Evolutionary conservation across 2,797 vertebrate species (phyloP).

Genomic region (Takifugu rubripes): DNA sequence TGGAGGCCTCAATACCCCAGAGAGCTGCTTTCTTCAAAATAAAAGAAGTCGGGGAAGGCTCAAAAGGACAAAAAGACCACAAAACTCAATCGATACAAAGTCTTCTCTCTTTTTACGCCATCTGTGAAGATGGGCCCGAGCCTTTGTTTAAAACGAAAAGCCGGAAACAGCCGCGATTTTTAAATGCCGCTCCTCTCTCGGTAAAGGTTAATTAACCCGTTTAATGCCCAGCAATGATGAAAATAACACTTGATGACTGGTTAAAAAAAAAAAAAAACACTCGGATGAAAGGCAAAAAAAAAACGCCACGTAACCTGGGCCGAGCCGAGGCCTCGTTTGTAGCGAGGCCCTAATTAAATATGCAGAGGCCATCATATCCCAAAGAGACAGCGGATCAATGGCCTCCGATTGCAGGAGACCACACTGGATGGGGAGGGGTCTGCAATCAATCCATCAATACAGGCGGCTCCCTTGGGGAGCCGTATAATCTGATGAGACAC

Average conservation of each 20-base stretch:
- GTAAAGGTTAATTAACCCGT: too few relatives aligned
- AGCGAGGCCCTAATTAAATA: constrained; percentile 65
- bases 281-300: background rate
- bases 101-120: constrained; percentile 4
- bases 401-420: constrained; percentile 52
- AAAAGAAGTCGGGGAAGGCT: constrained; percentile 5
- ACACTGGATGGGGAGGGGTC: constrained; percentile 57
- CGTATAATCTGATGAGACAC: constrained; percentile 68
- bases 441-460: constrained; percentile 76
- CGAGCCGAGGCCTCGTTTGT: constrained; percentile 30
- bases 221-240: too few relatives aligned
- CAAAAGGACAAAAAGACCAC: constrained; percentile 13
- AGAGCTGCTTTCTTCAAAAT: constrained; percentile 30
- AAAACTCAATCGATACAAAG: constrained; percentile 41
- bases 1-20: constrained; percentile 16
- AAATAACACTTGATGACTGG: too few relatives aligned
- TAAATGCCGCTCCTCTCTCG: too few relatives aligned
- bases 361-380: constrained; percentile 58
- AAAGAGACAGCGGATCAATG: constrained; percentile 62
- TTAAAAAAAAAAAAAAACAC: background rate
- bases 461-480: constrained; percentile 53
- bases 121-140: background rate
- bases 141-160: too few relatives aligned
- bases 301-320: too few relatives aligned
- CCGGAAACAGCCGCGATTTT: too few relatives aligned